Evolutionary conservation across 2,113 vertebrate species (phyloP), one percentile per base, ranked within the genome.

Genomic region (Capreolus pygargus): DNA sequence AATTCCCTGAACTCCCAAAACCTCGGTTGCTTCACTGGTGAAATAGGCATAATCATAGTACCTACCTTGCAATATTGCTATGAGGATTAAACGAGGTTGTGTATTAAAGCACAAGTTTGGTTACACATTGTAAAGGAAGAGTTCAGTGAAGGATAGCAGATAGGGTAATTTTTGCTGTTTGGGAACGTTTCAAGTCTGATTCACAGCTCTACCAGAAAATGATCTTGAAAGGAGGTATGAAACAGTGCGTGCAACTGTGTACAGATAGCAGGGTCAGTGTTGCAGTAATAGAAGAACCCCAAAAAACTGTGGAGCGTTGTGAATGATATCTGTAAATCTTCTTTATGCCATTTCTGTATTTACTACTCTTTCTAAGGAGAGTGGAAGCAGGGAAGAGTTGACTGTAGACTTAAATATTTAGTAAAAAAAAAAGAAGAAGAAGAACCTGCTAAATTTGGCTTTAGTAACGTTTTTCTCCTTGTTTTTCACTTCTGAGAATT

Each of bases 1-100:
- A 89, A 45, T 74, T 76, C 27, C 13, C 45, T 91, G 45, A 70
- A 70, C 5, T 86, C 95, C 11, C 15, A 6, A 28, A 93, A 76
- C 91, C 28, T 96, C 23, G 12, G 81, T 60, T 91, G 89, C 87
- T 88, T 95, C 83, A 86, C 28, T 84, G 94, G 7, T 97, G 36
- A 98, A 96, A 60, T 9, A 23, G 45, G 8, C 21, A 83, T 96
- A 70, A 76, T 84, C 67, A 47, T 94, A 91, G 30, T 92, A 47
- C 11, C n/a, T 95, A 36, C 33, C 27, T 5, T 8, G 14, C 19
- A n/a, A 45, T 23, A 86, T 83, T 86, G 8, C 83, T 70, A 19
- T 89, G 30, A 82, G 23, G 28, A 27, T 84, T 57, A 81, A 61
- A 23, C 85, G 19, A 88, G 61, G 33, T 79, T 27, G 70, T 47